Evolutionary conservation across 2,113 vertebrate species (phyloP).

Genomic region (Anoura caudifer): DNA sequence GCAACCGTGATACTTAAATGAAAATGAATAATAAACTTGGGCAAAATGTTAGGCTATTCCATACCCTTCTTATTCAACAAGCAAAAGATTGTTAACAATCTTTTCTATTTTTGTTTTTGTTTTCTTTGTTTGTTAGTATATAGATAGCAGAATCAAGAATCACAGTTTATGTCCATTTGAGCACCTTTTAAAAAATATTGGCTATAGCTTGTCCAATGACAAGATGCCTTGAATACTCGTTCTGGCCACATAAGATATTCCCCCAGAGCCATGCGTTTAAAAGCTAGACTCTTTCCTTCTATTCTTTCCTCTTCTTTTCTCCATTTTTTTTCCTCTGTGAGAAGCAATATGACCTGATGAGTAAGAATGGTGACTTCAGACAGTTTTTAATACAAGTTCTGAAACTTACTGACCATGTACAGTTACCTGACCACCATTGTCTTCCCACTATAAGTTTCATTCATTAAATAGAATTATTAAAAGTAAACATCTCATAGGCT

Average conservation of each 20-base stretch:
- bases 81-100: not conserved
- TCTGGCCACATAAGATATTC: fast-evolving
- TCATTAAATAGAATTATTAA: not conserved
- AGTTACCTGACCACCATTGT: no score
- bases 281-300: not conserved
- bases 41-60: not conserved
- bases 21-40: not conserved
- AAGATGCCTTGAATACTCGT: not conserved
- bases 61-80: not conserved
- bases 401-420: not conserved
- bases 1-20: not conserved
- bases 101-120: not conserved
- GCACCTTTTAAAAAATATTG: not conserved
- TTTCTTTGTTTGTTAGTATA: not conserved
- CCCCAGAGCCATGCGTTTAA: not conserved
- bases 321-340: not conserved
- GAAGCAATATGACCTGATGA: not conserved
- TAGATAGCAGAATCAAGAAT: not conserved
- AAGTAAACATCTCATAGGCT: not conserved
- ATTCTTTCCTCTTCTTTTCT: not conserved
- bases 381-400: not conserved
- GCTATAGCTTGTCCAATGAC: fast-evolving
- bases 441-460: not conserved
- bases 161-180: not conserved
- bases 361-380: not conserved